A percentile compares a stretch with the other conserved stretches of the same genome.
Evolutionary conservation across 2,888 invertebrate genomes (phyloP).

Genomic region (Griposia aprilina): DNA sequence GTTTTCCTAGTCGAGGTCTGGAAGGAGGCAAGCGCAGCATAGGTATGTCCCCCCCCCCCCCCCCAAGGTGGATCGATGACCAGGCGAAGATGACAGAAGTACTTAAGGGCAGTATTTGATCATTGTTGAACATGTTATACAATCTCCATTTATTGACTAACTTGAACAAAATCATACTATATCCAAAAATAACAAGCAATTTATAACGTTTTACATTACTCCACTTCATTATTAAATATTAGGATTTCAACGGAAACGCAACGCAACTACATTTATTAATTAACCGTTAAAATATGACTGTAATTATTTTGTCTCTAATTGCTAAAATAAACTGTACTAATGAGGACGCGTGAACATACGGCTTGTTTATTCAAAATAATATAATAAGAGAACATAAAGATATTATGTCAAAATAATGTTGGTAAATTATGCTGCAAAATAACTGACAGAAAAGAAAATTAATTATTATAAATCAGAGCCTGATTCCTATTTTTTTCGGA

Average conservation of each 20-base stretch:
- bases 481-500: neutral
- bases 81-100: neutral
- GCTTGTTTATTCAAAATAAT: conserved; percentile 20
- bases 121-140: neutral
- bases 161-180: neutral
- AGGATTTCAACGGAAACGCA: conserved; percentile 16
- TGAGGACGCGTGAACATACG: neutral
- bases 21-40: neutral
- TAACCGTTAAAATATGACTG: conserved; percentile 36
- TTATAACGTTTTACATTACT: neutral
- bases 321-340: conserved; percentile 37
- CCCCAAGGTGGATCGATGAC: neutral
- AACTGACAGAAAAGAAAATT: neutral
- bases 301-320: conserved; percentile 30
- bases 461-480: too few species aligned
- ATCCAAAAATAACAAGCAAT: neutral
- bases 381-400: neutral
- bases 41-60: too few species aligned
- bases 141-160: neutral
- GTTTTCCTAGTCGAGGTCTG: neutral
- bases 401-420: neutral
- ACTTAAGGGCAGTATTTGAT: neutral
- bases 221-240: conserved; percentile 19
- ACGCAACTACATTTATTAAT: conserved; percentile 39
- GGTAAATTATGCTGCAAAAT: neutral